phyloP scores from a whole-genome alignment of 2,888 invertebrate genomes.

The Heliconius charithonia region DNA sequence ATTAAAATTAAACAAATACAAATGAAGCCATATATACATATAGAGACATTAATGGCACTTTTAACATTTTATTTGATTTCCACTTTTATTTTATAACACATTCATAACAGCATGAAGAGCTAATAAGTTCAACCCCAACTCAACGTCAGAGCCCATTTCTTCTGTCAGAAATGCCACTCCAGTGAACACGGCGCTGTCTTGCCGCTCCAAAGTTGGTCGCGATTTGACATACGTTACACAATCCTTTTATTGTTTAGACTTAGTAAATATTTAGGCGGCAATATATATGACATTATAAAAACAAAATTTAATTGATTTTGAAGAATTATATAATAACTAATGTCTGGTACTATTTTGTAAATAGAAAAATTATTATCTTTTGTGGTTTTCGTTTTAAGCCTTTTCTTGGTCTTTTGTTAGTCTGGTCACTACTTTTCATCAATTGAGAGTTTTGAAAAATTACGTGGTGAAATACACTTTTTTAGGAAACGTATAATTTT shows the following conservation, averaged over 20 bases:
- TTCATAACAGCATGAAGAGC: neutral
- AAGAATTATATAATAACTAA: neutral
- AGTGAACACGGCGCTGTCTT: slow-evolving; percentile 19
- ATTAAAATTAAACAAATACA: too few species aligned
- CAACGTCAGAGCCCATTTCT: slow-evolving; percentile 33
- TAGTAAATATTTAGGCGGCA: neutral
- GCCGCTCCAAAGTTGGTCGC: slow-evolving; percentile 1
- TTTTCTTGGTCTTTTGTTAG: too few species aligned
- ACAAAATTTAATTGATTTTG: neutral
- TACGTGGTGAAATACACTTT: too few species aligned
- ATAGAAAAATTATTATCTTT: too few species aligned
- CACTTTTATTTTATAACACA: neutral
- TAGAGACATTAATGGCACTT: neutral
- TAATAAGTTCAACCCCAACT: slow-evolving; percentile 15
- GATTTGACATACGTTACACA: slow-evolving; percentile 17
- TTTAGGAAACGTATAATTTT: too few species aligned
- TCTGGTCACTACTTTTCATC: too few species aligned
- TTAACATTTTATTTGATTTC: neutral
- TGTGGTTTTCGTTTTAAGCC: too few species aligned
- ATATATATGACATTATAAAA: neutral
- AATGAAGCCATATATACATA: too few species aligned
- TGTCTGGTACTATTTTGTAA: too few species aligned
- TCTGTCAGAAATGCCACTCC: slow-evolving; percentile 28
- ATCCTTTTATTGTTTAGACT: neutral
- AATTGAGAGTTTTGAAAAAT: too few species aligned